Percentiles rank a stretch among this genome's conserved stretches.
Evolutionary conservation across 2,113 vertebrate species (phyloP).

Genomic region (Leucoraja erinaceus): DNA sequence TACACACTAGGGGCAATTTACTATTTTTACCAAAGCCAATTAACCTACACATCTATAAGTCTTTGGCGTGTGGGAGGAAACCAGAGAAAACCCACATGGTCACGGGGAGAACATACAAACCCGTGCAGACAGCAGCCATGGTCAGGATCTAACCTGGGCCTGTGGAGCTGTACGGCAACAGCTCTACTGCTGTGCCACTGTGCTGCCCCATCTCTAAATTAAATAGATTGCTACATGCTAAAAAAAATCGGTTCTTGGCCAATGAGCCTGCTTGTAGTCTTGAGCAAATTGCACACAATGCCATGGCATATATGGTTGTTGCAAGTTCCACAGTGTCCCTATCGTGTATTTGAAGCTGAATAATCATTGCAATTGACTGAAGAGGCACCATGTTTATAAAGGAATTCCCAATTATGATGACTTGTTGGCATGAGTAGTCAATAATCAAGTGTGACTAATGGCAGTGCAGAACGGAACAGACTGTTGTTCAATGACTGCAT

Average conservation of each 20-base stretch:
- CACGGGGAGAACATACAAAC: too few relatives aligned
- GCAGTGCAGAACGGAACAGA: neutral
- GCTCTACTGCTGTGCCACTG: too few relatives aligned
- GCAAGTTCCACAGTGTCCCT: neutral
- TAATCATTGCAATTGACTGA: neutral
- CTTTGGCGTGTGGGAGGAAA: too few relatives aligned
- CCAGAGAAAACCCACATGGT: too few relatives aligned
- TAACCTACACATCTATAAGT: too few relatives aligned
- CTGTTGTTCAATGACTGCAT: neutral
- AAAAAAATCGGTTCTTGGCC: neutral
- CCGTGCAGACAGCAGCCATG: too few relatives aligned
- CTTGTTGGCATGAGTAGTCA: neutral
- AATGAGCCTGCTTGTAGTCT: neutral
- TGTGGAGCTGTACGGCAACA: too few relatives aligned
- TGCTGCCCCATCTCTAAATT: neutral
- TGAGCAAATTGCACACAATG: neutral
- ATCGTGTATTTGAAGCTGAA: neutral
- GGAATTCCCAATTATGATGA: neutral
- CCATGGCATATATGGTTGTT: neutral
- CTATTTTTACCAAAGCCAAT: too few relatives aligned
- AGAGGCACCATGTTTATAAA: neutral
- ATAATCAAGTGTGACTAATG: conserved; percentile 5
- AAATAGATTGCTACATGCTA: neutral
- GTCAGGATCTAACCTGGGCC: too few relatives aligned
- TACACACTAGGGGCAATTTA: too few relatives aligned